Evolutionary conservation across 1,140 invertebrate genomes (phyloP).

Genomic region (Zophobas morio): DNA sequence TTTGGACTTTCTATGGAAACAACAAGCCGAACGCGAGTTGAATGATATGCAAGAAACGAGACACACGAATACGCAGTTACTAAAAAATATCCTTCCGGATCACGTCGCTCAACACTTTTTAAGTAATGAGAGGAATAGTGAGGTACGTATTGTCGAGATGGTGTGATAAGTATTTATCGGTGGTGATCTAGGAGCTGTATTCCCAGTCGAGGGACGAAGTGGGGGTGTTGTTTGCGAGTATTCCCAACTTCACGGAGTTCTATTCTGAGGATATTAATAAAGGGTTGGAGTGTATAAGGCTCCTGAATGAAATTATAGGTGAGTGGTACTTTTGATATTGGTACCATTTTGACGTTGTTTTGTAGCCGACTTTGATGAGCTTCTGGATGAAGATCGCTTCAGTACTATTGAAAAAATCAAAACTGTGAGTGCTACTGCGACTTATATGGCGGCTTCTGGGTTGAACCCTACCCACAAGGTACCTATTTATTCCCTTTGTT

Average conservation of each 20-base stretch:
- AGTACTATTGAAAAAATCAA: conserved; percentile 98
- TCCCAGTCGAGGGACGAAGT: conserved; percentile 94
- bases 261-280: conserved; percentile 98
- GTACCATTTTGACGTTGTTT: conserved; percentile 53
- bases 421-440: conserved; percentile 94
- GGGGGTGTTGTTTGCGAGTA: conserved; percentile 97
- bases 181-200: conserved; percentile 83
- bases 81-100: conserved; percentile 96
- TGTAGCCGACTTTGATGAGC: conserved; percentile 91
- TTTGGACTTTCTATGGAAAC: conserved; percentile 96
- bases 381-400: conserved; percentile 91
- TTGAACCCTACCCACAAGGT: conserved; percentile 85
- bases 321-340: conserved; percentile 56
- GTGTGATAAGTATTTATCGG: too few species aligned
- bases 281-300: conserved; percentile 96
- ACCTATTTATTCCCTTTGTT: not conserved
- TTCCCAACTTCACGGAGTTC: conserved; percentile 98
- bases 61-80: conserved; percentile 86
- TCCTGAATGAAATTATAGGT: conserved; percentile 99
- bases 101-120: conserved; percentile 97
- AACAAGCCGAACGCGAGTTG: conserved; percentile 91
- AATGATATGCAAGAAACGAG: conserved; percentile 92
- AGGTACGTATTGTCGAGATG: conserved; percentile 74
- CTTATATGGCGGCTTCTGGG: conserved; percentile 99
- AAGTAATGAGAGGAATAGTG: conserved; percentile 79